These are phyloP conservation scores for Drosophila hamatofila DNA, from an alignment of 2,888 invertebrate species.

Conservation along the genomic window DNA sequence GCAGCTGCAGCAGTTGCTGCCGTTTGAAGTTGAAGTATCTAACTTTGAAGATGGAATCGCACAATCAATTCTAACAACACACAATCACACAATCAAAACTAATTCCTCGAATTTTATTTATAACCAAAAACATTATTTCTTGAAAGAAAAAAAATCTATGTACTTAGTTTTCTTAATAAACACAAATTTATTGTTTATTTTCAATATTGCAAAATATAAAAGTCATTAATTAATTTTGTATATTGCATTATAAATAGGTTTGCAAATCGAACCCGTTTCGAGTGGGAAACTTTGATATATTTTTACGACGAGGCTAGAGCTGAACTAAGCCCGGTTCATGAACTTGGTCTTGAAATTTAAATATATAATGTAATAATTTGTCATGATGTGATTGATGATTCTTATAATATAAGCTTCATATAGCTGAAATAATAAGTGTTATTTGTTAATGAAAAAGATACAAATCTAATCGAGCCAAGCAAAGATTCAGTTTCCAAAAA, in stretches of 20 bases:
- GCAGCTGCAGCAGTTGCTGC: constrained; percentile 7
- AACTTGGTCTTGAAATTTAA: background rate
- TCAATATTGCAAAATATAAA: background rate
- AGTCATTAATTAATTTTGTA: constrained; percentile 8
- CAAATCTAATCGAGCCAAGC: background rate
- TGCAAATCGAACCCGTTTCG: background rate
- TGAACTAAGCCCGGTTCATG: background rate
- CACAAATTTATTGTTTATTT: background rate
- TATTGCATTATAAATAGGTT: background rate
- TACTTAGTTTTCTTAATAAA: background rate
- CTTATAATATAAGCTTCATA: background rate
- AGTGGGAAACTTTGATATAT: background rate
- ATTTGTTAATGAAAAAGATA: background rate
- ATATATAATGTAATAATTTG: background rate
- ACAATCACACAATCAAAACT: background rate
- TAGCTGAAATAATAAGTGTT: background rate
- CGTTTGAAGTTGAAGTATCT: background rate
- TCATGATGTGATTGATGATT: background rate
- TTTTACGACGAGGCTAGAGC: background rate
- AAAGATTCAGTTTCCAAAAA: background rate
- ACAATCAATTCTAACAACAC: background rate
- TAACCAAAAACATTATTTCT: background rate
- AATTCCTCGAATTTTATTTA: constrained; percentile 10
- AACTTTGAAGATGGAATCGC: constrained; percentile 7
- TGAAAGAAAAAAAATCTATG: background rate